A percentile compares a stretch with the other conserved stretches of the same genome.
Conservation (phyloP, 35 echinoderm and acorn worm species). For the Anneissia japonica region DNA sequence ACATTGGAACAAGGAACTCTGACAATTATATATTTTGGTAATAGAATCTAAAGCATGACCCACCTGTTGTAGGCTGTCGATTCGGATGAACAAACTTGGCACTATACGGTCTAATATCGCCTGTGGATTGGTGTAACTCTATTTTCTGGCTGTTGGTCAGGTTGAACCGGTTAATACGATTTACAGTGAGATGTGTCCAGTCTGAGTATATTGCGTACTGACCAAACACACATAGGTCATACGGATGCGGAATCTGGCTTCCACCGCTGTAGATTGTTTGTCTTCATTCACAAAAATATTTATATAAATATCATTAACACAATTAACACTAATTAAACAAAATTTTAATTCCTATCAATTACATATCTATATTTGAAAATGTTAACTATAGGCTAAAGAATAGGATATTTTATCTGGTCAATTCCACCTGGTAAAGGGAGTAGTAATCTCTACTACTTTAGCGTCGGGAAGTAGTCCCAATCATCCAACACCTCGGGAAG, state of each 20-base stretch:
- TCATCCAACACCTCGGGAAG: too few relatives aligned
- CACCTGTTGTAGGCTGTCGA: constrained; percentile 45
- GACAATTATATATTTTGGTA: neutral
- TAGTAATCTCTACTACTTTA: too few relatives aligned
- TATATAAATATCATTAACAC: too few relatives aligned
- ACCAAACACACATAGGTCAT: constrained; percentile 48
- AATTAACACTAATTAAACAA: too few relatives aligned
- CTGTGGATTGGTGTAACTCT: neutral
- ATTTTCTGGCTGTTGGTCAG: constrained; percentile 3
- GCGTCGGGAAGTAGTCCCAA: too few relatives aligned
- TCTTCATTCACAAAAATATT: too few relatives aligned
- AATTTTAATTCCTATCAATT: too few relatives aligned
- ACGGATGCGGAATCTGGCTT: constrained; percentile 27
- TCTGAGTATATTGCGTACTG: constrained; percentile 51
- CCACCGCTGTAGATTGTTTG: constrained; percentile 49
- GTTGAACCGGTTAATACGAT: constrained; percentile 42
- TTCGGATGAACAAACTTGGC: constrained; percentile 36
- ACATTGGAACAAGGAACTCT: neutral
- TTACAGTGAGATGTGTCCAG: constrained; percentile 29
- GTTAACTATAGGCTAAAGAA: too few relatives aligned
- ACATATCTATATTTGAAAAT: too few relatives aligned
- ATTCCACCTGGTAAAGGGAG: too few relatives aligned
- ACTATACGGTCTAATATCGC: neutral
- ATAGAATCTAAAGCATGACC: too few relatives aligned
- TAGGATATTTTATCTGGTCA: too few relatives aligned